Conservation (phyloP, 1,140 invertebrate genomes). For the Trichonephila inaurata region DNA sequence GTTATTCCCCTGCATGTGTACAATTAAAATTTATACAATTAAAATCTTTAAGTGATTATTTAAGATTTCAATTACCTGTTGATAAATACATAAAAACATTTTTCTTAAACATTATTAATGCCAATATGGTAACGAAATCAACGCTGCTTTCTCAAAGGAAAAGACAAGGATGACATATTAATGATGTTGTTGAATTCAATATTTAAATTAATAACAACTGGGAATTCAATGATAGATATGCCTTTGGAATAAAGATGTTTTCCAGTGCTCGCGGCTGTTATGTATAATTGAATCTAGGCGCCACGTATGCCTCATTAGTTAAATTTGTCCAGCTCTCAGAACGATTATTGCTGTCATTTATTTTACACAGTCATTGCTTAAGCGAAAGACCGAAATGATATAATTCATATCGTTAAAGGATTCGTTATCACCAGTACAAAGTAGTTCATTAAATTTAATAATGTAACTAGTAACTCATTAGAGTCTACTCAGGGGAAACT, state of each 20-base stretch:
- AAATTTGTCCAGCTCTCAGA: slow-evolving; percentile 26
- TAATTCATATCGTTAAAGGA: slow-evolving; percentile 16
- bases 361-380: background rate
- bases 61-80: no score
- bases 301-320: slow-evolving; percentile 9
- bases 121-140: no score
- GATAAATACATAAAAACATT: no score
- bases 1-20: no score
- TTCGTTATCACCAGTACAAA: background rate
- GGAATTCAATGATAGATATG: background rate
- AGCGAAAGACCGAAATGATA: background rate
- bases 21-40: no score
- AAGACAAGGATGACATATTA: no score
- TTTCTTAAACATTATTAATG: no score
- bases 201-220: background rate
- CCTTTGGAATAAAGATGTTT: background rate
- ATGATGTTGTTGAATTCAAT: background rate
- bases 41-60: no score
- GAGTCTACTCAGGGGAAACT: background rate
- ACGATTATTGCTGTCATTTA: slow-evolving; percentile 22
- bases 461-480: background rate
- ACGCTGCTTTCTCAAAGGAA: no score
- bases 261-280: background rate
- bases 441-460: background rate
- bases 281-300: background rate